phyloP scores from a whole-genome alignment of 2,113 vertebrate genomes.

The Gasterosteus aculeatus region DNA sequence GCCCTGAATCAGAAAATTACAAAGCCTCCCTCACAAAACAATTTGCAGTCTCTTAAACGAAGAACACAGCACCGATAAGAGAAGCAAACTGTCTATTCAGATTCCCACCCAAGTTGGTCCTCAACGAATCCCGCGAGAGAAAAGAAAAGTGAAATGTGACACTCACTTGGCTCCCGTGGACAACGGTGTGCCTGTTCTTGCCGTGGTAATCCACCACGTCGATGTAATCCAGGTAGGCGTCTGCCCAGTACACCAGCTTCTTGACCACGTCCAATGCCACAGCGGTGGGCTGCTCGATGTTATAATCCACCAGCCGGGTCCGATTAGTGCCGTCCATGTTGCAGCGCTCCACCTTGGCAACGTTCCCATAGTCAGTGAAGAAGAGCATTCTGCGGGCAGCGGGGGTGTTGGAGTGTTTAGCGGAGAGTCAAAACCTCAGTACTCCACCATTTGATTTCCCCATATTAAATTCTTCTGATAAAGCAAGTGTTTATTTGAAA shows the following conservation, averaged over 20 bases:
- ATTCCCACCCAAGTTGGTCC: not conserved
- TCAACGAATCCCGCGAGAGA: slow-evolving; percentile 17
- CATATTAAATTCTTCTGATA: no score
- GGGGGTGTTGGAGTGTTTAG: slow-evolving; percentile 37
- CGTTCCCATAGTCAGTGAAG: slow-evolving; percentile 94
- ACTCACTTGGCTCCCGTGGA: slow-evolving; percentile 92
- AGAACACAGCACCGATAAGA: slow-evolving; percentile 14
- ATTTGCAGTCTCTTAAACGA: slow-evolving; percentile 32
- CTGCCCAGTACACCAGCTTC: slow-evolving; percentile 97
- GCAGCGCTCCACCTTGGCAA: slow-evolving; percentile 94
- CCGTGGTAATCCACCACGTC: slow-evolving; percentile 96
- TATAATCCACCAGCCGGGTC: slow-evolving; percentile 89
- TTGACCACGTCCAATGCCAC: slow-evolving; percentile 91
- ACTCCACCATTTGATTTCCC: no score
- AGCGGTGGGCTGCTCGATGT: slow-evolving; percentile 91
- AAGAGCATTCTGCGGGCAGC: slow-evolving; percentile 93
- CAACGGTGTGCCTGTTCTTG: slow-evolving; percentile 86
- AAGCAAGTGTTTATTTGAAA: no score
- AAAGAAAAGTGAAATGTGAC: slow-evolving; percentile 39
- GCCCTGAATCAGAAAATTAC: slow-evolving; percentile 41
- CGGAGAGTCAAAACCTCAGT: not conserved
- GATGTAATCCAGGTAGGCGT: slow-evolving; percentile 93
- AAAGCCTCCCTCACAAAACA: slow-evolving; percentile 32
- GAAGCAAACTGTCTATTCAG: not conserved
- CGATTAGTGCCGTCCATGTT: slow-evolving; percentile 97